Evolutionary conservation across 2,113 vertebrate species (phyloP).

Genomic region (Pao palembangensis): DNA sequence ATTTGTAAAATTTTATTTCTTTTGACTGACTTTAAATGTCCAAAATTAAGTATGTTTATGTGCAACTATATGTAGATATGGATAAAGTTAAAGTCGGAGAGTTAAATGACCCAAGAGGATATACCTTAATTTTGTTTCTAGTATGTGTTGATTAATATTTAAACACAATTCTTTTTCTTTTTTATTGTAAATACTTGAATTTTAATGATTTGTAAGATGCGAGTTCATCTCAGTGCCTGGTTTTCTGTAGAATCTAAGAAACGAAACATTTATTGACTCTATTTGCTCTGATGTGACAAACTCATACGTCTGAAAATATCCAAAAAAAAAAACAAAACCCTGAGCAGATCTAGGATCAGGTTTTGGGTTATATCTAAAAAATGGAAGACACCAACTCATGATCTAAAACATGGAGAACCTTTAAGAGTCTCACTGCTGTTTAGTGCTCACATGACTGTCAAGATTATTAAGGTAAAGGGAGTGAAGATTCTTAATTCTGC

Average conservation of each 20-base stretch:
- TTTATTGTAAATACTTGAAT: conserved; percentile 60
- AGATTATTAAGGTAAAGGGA: too few relatives aligned
- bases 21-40: conserved; percentile 29
- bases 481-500: too few relatives aligned
- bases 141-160: conserved; percentile 66
- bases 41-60: conserved; percentile 40
- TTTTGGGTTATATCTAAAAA: too few relatives aligned
- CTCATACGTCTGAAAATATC: neutral
- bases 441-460: too few relatives aligned
- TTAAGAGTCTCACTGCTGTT: too few relatives aligned
- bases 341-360: too few relatives aligned
- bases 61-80: conserved; percentile 18
- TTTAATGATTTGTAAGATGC: conserved; percentile 66
- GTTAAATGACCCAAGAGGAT: too few relatives aligned
- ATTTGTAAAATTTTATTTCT: conserved; percentile 38
- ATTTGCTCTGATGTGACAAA: conserved; percentile 5
- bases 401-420: too few relatives aligned
- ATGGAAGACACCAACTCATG: too few relatives aligned
- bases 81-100: too few relatives aligned
- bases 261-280: conserved; percentile 20
- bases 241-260: conserved; percentile 68
- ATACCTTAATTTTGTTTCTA: neutral
- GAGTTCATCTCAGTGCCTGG: conserved; percentile 77
- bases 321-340: too few relatives aligned
- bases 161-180: conserved; percentile 45